These are phyloP conservation scores for Drosophila setifemur DNA, from an alignment of 1,140 invertebrate species.

Conservation along the genomic window DNA sequence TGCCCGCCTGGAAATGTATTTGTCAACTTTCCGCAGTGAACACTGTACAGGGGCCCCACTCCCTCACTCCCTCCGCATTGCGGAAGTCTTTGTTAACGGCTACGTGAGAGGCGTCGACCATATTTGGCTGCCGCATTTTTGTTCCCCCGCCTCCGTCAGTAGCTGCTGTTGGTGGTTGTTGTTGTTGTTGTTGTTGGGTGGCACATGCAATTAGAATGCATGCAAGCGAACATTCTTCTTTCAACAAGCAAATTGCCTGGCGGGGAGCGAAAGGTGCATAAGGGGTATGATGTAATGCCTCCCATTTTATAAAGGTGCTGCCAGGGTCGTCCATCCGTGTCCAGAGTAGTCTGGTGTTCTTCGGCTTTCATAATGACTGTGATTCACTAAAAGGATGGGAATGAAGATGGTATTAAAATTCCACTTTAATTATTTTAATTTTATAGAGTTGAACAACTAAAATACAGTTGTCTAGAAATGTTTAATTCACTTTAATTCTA, in stretches of 20 bases:
- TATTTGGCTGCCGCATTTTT: constrained; percentile 50
- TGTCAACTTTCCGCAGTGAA: constrained; percentile 53
- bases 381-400: not conserved
- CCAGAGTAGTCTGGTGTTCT: no score
- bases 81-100: constrained; percentile 60
- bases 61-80: no score
- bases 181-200: constrained; percentile 21
- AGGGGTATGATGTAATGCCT: constrained; percentile 30
- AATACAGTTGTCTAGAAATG: no score
- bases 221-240: constrained; percentile 59
- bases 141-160: no score
- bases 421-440: no score
- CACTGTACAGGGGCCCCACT: not conserved
- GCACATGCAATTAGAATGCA: constrained; percentile 72
- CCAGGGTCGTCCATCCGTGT: constrained; percentile 14
- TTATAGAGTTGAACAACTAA: no score
- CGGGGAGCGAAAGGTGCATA: constrained; percentile 1
- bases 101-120: constrained; percentile 47
- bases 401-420: no score
- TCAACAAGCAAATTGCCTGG: constrained; percentile 41
- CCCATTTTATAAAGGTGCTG: constrained; percentile 11
- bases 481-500: no score
- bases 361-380: not conserved
- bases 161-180: no score
- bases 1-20: constrained; percentile 44